Conservation (phyloP, 1,140 invertebrate species). For the Solenopsis fugax region DNA sequence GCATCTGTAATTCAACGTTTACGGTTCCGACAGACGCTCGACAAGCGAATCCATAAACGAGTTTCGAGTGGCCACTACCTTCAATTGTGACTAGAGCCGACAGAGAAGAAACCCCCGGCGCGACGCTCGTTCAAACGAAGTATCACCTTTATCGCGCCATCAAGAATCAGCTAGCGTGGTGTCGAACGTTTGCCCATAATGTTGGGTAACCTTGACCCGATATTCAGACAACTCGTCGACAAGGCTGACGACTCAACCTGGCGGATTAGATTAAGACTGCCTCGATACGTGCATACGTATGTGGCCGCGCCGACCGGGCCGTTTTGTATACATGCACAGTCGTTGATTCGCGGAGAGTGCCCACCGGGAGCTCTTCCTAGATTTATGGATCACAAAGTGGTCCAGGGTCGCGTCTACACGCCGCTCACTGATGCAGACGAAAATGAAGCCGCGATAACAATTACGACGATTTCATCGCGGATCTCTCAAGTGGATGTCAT, state of each 20-base stretch:
- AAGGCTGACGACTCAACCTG: slow-evolving; percentile 72
- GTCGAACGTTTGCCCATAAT: slow-evolving; percentile 59
- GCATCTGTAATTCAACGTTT: slow-evolving; percentile 4
- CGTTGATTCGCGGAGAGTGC: slow-evolving; percentile 9
- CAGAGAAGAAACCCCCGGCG: neutral
- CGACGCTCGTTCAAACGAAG: slow-evolving; percentile 14
- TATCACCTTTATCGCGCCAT: slow-evolving; percentile 42
- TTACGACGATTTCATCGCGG: slow-evolving; percentile 4
- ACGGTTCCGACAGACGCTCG: neutral
- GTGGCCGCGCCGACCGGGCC: neutral
- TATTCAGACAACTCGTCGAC: slow-evolving; percentile 68
- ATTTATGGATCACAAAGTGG: slow-evolving; percentile 58
- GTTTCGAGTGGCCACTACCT: neutral
- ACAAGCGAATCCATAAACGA: neutral
- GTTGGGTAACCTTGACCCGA: slow-evolving; percentile 72
- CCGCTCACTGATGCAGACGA: neutral
- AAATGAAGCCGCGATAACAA: slow-evolving; percentile 48
- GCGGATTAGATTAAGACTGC: slow-evolving; percentile 64
- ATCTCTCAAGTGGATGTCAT: neutral
- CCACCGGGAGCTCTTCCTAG: slow-evolving; percentile 43
- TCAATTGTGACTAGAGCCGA: slow-evolving; percentile 13
- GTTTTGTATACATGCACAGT: slow-evolving; percentile 32
- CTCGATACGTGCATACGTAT: slow-evolving; percentile 29
- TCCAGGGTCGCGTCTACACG: slow-evolving; percentile 17
- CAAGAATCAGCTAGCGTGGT: slow-evolving; percentile 31